phyloP scores from a whole-genome alignment of 2,888 invertebrate genomes.

The Colletes collaris region DNA sequence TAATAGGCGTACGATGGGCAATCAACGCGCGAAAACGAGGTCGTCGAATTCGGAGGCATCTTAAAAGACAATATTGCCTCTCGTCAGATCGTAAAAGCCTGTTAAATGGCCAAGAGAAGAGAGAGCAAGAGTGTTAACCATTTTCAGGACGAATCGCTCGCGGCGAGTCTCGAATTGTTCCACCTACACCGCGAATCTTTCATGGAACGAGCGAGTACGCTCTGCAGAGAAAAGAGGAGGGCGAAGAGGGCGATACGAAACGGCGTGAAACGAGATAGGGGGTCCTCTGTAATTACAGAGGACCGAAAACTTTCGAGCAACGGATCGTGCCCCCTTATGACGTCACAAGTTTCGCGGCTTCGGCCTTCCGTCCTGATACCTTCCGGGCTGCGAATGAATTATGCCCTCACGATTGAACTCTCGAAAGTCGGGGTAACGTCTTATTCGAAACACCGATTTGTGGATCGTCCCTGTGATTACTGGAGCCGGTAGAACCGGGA shows the following conservation, averaged over 20 bases:
- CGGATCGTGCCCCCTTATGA: conserved; percentile 26
- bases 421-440: conserved; percentile 63
- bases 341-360: conserved; percentile 25
- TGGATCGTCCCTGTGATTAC: conserved; percentile 55
- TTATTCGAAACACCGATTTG: conserved; percentile 44
- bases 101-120: conserved; percentile 30
- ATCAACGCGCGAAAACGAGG: neutral
- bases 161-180: conserved; percentile 57
- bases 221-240: conserved; percentile 17
- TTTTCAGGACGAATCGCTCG: conserved; percentile 48
- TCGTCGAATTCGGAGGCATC: conserved; percentile 34
- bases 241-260: conserved; percentile 16
- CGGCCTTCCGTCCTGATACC: conserved; percentile 54
- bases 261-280: conserved; percentile 37
- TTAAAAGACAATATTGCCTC: conserved; percentile 30
- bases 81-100: conserved; percentile 48
- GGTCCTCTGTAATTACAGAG: conserved; percentile 58
- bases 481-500: conserved; percentile 37
- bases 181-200: conserved; percentile 50
- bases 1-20: neutral
- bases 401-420: conserved; percentile 53
- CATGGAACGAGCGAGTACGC: neutral
- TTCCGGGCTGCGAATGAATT: conserved; percentile 60
- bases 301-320: conserved; percentile 43
- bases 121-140: conserved; percentile 37